Percentiles rank a stretch among this genome's conserved stretches.
Conservation (phyloP, 2,888 invertebrate genomes). For the Megalurothrips usitatus region DNA sequence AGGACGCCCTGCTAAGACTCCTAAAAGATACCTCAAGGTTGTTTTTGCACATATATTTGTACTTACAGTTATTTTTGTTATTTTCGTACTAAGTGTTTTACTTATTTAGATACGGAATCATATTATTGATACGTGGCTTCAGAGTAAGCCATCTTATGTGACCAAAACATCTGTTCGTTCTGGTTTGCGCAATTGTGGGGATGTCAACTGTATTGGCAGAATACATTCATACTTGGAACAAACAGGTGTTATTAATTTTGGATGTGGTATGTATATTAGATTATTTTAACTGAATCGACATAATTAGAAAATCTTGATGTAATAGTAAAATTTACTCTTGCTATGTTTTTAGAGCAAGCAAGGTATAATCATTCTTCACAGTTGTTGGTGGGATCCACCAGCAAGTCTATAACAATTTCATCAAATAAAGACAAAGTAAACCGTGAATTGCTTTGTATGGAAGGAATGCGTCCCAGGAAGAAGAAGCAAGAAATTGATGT, state of each 20-base stretch:
- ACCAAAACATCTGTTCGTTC: conserved; percentile 56
- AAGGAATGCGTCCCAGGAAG: conserved; percentile 51
- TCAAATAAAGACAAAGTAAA: conserved; percentile 39
- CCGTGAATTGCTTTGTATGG: conserved; percentile 44
- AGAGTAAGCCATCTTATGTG: conserved; percentile 53
- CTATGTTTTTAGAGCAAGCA: conserved; percentile 43
- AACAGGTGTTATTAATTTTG: conserved; percentile 60
- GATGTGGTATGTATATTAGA: conserved; percentile 50
- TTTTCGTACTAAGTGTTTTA: conserved; percentile 26
- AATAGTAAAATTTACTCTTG: no score
- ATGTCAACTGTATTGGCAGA: conserved; percentile 57
- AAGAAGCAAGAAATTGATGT: conserved; percentile 54
- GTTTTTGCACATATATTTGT: conserved; percentile 1
- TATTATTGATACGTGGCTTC: conserved; percentile 54
- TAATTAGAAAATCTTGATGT: conserved; percentile 29
- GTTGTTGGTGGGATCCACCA: conserved; percentile 39
- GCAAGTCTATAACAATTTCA: neutral
- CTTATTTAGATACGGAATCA: conserved; percentile 53
- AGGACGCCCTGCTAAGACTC: conserved; percentile 53
- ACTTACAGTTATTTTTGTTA: neutral
- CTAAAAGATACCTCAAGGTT: conserved; percentile 53
- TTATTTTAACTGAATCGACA: neutral
- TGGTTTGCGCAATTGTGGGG: conserved; percentile 58
- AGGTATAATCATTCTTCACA: conserved; percentile 45
- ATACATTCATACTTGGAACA: conserved; percentile 59